Evolutionary conservation across 1,140 invertebrate genomes (phyloP).

Genomic region (Harpegnathos saltator): DNA sequence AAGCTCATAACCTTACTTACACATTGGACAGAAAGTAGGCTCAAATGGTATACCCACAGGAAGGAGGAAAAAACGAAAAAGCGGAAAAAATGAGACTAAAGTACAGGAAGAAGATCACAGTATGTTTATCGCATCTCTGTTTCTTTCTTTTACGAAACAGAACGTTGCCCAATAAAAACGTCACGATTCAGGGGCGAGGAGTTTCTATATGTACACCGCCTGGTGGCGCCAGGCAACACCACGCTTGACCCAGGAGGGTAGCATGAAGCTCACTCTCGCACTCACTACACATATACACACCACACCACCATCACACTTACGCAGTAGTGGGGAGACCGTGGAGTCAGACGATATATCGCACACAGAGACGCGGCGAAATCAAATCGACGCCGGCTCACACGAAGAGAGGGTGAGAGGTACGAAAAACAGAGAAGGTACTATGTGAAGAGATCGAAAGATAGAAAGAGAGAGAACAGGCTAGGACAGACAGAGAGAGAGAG

Average conservation of each 20-base stretch:
- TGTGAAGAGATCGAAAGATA: conserved; percentile 30
- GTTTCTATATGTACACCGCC: conserved; percentile 60
- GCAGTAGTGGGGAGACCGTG: conserved; percentile 52
- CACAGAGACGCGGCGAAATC: conserved; percentile 63
- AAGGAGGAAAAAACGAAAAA: background rate
- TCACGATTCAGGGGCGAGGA: conserved; percentile 54
- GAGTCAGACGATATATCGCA: conserved; percentile 63
- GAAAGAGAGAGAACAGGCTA: background rate
- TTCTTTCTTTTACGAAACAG: conserved; percentile 48
- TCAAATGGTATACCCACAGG: background rate
- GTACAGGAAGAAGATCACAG: conserved; percentile 3
- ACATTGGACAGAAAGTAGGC: conserved; percentile 28
- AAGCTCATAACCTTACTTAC: conserved; percentile 40
- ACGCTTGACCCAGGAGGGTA: conserved; percentile 65
- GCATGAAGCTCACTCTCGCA: conserved; percentile 56
- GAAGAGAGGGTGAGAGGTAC: conserved; percentile 54
- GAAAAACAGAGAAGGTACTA: conserved; percentile 22
- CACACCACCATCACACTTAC: conserved; percentile 5
- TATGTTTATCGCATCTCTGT: background rate
- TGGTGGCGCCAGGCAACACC: conserved; percentile 74
- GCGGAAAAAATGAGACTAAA: conserved; percentile 17
- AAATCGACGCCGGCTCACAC: conserved; percentile 58
- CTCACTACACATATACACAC: conserved; percentile 29
- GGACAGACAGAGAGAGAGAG: conserved; percentile 29
- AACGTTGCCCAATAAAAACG: conserved; percentile 62